phyloP scores from a whole-genome alignment of 2,113 vertebrate species.

The Cathartes aura region DNA sequence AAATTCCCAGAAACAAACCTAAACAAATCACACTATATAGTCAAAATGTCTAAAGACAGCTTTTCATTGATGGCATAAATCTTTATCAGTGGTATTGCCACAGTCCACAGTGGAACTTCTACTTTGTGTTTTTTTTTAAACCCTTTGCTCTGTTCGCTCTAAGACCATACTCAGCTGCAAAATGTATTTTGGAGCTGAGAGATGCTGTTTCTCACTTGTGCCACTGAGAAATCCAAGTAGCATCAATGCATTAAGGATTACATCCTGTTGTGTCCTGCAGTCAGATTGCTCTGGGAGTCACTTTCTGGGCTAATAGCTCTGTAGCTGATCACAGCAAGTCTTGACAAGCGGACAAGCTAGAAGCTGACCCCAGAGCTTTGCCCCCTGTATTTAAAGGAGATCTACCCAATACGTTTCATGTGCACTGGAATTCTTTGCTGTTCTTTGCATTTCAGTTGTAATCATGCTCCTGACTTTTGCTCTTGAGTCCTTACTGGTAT shows the following conservation, averaged over 20 bases:
- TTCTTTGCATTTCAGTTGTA: not conserved
- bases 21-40: not conserved
- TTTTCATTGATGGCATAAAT: not conserved
- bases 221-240: not conserved
- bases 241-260: not conserved
- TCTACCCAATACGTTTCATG: not conserved
- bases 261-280: not conserved
- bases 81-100: not conserved
- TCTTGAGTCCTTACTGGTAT: not conserved
- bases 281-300: not conserved
- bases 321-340: not conserved
- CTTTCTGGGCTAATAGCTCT: not conserved
- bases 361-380: not conserved
- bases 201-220: not conserved
- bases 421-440: not conserved
- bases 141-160: not conserved
- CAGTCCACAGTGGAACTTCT: not conserved
- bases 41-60: not conserved
- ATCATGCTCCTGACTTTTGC: not conserved
- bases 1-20: not conserved
- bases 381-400: not conserved
- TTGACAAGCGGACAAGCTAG: not conserved
- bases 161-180: not conserved
- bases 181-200: not conserved
- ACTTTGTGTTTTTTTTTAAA: not conserved